phyloP scores from a whole-genome alignment of 2,888 invertebrate genomes.

The Calameuta filiformis region DNA sequence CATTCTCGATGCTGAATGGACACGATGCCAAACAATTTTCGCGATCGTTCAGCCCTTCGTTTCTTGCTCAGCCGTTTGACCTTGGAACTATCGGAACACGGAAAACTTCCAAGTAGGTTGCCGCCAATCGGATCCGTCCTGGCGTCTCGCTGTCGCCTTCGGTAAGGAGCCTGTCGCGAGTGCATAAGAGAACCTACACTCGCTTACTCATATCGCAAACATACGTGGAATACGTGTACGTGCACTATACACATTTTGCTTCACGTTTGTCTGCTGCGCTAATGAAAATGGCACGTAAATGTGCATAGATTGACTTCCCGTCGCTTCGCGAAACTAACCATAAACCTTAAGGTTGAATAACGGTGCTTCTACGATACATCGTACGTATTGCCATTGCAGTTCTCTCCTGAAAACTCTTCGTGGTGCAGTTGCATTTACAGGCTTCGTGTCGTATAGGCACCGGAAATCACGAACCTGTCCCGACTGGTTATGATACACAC shows the following conservation, averaged over 20 bases:
- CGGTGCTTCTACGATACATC: constrained; percentile 43
- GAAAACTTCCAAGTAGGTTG: background rate
- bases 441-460: constrained; percentile 7
- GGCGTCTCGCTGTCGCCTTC: background rate
- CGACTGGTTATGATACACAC: background rate
- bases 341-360: constrained; percentile 59
- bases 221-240: background rate
- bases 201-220: background rate
- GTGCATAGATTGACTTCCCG: background rate
- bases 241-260: background rate
- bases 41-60: background rate
- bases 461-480: constrained; percentile 1
- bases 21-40: background rate
- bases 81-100: background rate
- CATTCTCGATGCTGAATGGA: background rate
- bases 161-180: background rate
- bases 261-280: background rate
- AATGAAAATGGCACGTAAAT: background rate
- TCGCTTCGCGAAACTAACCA: constrained; percentile 35
- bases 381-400: constrained; percentile 10
- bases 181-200: background rate
- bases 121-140: background rate
- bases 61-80: background rate
- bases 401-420: constrained; percentile 12
- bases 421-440: constrained; percentile 4